Evolutionary conservation across 2,888 invertebrate species (phyloP).

Genomic region (Amphiduros pacificus): DNA sequence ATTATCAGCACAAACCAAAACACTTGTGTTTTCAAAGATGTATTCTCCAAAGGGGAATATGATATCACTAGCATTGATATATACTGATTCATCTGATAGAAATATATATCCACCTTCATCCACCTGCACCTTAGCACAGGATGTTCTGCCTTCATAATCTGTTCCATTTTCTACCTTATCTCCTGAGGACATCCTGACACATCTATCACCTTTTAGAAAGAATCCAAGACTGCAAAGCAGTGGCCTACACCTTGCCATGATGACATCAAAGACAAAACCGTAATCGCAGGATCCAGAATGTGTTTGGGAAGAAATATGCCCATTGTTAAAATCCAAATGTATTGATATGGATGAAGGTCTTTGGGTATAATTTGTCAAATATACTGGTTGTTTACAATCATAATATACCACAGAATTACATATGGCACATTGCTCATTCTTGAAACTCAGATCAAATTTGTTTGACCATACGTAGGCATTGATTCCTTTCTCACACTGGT

Average conservation of each 20-base stretch:
- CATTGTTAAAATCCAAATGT: slow-evolving; percentile 1
- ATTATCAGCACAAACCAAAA: too few species aligned
- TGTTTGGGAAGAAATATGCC: not conserved
- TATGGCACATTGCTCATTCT: slow-evolving; percentile 1
- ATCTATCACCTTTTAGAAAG: not conserved
- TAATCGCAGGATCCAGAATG: slow-evolving; percentile 18
- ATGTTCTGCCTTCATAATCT: not conserved
- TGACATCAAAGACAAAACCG: slow-evolving; percentile 28
- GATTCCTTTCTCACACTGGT: too few species aligned
- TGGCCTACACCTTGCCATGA: slow-evolving; percentile 18
- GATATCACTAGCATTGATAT: not conserved
- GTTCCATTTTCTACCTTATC: too few species aligned
- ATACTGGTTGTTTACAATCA: not conserved
- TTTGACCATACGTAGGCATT: too few species aligned
- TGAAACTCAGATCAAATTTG: too few species aligned
- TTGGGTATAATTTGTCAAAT: too few species aligned
- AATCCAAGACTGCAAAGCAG: slow-evolving; percentile 19
- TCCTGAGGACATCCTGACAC: too few species aligned
- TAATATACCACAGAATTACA: not conserved
- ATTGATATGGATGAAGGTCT: not conserved
- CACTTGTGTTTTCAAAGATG: too few species aligned
- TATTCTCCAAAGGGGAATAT: not conserved
- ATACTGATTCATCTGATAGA: not conserved
- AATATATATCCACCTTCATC: slow-evolving; percentile 10
- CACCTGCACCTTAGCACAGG: not conserved